Base-by-base conservation (phyloP, 2,797 vertebrate genomes). In the Columba guinea region DNA sequence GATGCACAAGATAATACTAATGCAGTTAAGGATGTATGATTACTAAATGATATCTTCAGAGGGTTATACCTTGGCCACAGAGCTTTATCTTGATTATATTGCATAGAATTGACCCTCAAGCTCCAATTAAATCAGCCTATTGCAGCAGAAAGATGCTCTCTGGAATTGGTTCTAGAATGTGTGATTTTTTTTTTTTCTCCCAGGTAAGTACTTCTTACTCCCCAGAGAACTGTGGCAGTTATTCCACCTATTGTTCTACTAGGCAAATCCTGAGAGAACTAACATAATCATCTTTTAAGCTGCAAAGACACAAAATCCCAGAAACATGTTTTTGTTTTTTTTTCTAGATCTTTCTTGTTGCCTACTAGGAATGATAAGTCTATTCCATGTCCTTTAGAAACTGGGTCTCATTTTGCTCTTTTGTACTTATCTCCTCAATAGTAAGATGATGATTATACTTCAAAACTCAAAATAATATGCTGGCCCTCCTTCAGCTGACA, bases 1-100 rank as follows among this genome's bases (percentile, higher is more conserved):
- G 91, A 93, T 76, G 70, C 46, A 82, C n/a, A 86, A 67, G 51
- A 69, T 76, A 88, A 78, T 60, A 44, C 19, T 93, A 95, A 95
- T 91, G 49, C 20, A 88, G 41, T 95, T 93, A 91, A 69, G 49
- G 67, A 55, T 48, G 32, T 34, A 75, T 51, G 41, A 86, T 82
- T 76, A 44, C 37, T 59, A 56, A 88, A 52, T 1, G 5, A 11
- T 49, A 48, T 88, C 35, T 86, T 86, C 32, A 84, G 77, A 81
- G 56, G 51, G 24, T 62, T 89, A 49, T 85, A 49, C 22, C 18
- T 90, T 34, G 22, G 32, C 41, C 48, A 73, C 22, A 69, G 71
- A 84, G 4, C 10, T 84, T 63, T 49, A 4, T 67, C 56, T 48
- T 77, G 10, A n/a, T 85, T 67, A 4, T 62, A 19, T 15, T 49